Percentiles rank a stretch among this genome's conserved stretches.
Conservation (phyloP, 2,888 invertebrate genomes). For the Aporophyla nigra region DNA sequence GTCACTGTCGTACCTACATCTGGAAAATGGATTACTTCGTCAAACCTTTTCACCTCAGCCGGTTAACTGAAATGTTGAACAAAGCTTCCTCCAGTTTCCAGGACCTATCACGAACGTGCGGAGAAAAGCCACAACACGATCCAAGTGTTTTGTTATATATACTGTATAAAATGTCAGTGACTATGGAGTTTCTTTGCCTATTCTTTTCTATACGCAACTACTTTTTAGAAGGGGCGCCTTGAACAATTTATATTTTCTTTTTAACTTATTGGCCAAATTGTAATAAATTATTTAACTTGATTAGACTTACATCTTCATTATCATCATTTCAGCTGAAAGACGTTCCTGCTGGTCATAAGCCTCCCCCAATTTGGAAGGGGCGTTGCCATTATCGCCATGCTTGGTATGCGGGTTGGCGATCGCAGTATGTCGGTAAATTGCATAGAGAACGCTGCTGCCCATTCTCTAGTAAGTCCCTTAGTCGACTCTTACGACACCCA, state of each 20-base stretch:
- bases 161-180: no score
- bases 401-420: no score
- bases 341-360: no score
- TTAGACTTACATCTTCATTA: background rate
- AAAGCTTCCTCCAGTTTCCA: slow-evolving; percentile 11
- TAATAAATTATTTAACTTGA: background rate
- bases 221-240: background rate
- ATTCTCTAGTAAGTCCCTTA: no score
- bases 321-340: no score
- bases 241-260: background rate
- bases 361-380: no score
- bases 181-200: background rate
- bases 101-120: background rate
- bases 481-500: no score
- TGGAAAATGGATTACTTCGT: slow-evolving; percentile 47
- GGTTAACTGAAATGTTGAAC: slow-evolving; percentile 26
- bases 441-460: no score
- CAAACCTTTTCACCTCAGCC: slow-evolving; percentile 40
- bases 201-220: background rate
- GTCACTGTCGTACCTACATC: slow-evolving; percentile 54
- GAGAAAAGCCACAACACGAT: no score
- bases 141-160: background rate
- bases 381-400: no score
- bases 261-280: background rate
- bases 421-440: no score